Conservation (phyloP, 2,888 invertebrate genomes). For the Drosophila prostipennis region DNA sequence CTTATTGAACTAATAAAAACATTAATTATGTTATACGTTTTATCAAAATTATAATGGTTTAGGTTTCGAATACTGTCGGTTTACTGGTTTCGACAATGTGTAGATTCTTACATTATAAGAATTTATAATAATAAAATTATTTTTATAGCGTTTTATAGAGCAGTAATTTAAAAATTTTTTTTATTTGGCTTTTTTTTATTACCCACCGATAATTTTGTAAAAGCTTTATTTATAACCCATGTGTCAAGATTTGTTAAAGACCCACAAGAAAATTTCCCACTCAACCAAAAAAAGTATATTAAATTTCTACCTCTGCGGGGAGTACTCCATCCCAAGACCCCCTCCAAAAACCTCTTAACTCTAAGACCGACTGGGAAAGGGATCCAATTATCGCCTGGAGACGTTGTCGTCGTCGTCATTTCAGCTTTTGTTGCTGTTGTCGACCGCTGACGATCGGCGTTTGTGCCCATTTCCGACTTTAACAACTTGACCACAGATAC, state of each 20-base stretch:
- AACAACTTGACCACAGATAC: constrained; percentile 66
- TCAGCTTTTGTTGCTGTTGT: constrained; percentile 29
- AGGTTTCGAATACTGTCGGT: too few relatives aligned
- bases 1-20: too few relatives aligned
- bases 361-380: constrained; percentile 56
- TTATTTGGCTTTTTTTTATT: background rate
- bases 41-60: too few relatives aligned
- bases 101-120: too few relatives aligned
- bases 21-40: too few relatives aligned
- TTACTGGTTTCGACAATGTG: too few relatives aligned
- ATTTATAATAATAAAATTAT: too few relatives aligned
- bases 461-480: constrained; percentile 75
- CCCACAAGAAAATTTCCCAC: constrained; percentile 3
- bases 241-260: constrained; percentile 27
- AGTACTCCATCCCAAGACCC: background rate
- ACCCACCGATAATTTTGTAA: too few relatives aligned
- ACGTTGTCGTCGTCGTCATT: constrained; percentile 52
- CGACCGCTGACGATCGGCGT: constrained; percentile 61
- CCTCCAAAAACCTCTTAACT: constrained; percentile 10
- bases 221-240: background rate
- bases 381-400: constrained; percentile 74
- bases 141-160: too few relatives aligned
- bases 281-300: constrained; percentile 20
- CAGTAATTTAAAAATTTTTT: too few relatives aligned
- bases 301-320: constrained; percentile 12